phyloP scores from a whole-genome alignment of 2,888 invertebrate species.

The Stegana nigrithorax region DNA sequence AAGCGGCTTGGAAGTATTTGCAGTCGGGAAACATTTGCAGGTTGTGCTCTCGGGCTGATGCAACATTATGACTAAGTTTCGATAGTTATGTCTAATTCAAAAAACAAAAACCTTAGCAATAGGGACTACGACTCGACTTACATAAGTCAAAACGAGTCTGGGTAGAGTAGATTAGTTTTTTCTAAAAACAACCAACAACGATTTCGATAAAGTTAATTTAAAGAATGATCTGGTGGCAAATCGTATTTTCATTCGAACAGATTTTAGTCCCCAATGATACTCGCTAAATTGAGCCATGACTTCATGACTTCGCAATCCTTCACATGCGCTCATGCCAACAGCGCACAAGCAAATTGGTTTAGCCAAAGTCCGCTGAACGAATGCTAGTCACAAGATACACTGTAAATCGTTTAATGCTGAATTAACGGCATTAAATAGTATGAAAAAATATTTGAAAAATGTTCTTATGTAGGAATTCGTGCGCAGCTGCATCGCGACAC shows the following conservation, averaged over 20 bases:
- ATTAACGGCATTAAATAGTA: background rate
- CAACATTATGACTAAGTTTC: background rate
- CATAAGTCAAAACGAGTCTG: slow-evolving; percentile 2
- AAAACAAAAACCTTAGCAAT: background rate
- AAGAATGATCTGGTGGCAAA: too few relatives aligned
- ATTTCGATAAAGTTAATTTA: background rate
- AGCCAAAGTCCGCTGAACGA: too few relatives aligned
- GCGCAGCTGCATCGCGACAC: background rate
- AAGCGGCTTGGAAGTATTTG: background rate
- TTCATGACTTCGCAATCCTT: slow-evolving; percentile 7
- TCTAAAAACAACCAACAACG: background rate
- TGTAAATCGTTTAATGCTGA: background rate
- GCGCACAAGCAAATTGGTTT: slow-evolving; percentile 7
- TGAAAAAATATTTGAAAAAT: background rate
- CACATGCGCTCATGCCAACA: background rate
- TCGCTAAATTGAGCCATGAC: slow-evolving; percentile 5
- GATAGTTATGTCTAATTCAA: background rate
- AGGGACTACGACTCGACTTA: background rate
- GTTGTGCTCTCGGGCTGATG: slow-evolving; percentile 1
- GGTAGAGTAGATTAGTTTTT: background rate
- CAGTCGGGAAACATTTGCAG: background rate
- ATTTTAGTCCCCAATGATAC: too few relatives aligned
- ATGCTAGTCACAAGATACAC: slow-evolving; percentile 1
- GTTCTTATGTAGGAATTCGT: background rate
- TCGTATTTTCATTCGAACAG: too few relatives aligned